A percentile compares a stretch with the other conserved stretches of the same genome.
phyloP scores from a whole-genome alignment of 2,113 vertebrate species.

The Tinamus guttatus region DNA sequence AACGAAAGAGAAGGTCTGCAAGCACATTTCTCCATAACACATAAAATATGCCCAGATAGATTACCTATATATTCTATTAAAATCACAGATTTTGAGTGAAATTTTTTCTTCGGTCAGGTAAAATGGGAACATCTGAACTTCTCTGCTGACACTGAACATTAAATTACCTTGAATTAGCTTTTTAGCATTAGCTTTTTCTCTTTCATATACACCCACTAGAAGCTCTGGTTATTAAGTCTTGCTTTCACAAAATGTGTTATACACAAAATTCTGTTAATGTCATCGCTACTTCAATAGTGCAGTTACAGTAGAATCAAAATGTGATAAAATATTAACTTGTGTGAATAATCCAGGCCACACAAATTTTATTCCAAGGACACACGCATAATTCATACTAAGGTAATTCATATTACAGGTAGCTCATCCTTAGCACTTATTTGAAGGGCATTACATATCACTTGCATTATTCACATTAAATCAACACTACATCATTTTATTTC shows the following conservation, averaged over 20 bases:
- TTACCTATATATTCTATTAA: neutral
- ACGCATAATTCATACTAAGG: neutral
- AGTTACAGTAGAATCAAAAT: neutral
- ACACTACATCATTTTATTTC: neutral
- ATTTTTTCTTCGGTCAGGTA: neutral
- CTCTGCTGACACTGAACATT: neutral
- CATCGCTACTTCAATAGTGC: neutral
- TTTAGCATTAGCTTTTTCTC: neutral
- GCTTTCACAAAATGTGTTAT: neutral
- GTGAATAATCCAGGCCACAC: neutral
- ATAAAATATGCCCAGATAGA: neutral
- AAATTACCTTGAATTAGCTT: neutral
- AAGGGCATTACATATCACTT: neutral
- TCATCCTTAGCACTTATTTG: neutral
- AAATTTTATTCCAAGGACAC: neutral
- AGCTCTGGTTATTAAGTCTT: neutral
- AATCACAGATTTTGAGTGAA: neutral
- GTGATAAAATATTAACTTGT: neutral
- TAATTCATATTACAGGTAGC: neutral
- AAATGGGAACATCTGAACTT: neutral
- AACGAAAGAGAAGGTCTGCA: neutral
- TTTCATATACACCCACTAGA: neutral
- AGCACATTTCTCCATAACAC: neutral
- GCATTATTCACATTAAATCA: neutral
- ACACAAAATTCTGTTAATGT: neutral